Evolutionary conservation across 2,797 vertebrate species (phyloP).

Genomic region (Echeneis naucrates): DNA sequence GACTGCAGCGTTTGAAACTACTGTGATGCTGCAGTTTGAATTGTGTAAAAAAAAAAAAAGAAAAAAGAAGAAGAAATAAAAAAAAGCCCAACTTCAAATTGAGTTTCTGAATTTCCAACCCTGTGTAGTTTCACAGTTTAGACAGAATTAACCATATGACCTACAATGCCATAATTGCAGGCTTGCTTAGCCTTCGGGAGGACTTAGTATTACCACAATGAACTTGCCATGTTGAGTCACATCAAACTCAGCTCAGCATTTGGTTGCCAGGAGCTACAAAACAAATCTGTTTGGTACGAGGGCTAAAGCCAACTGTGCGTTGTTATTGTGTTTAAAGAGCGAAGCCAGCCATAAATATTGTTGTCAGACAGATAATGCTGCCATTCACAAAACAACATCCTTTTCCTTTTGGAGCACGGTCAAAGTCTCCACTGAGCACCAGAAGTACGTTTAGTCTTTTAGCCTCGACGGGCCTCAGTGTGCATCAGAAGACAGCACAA

Average conservation of each 20-base stretch:
- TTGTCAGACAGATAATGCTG: neutral
- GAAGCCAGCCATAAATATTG: constrained; percentile 22
- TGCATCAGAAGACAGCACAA: constrained; percentile 17
- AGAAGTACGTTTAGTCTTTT: constrained; percentile 51
- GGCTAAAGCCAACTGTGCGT: constrained; percentile 36
- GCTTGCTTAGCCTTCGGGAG: constrained; percentile 56
- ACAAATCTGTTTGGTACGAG: constrained; percentile 51
- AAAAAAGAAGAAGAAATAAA: no score
- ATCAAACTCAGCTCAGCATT: constrained; percentile 52
- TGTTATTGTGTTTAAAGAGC: constrained; percentile 46
- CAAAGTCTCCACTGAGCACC: constrained; percentile 35
- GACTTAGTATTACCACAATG: constrained; percentile 46
- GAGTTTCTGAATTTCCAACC: neutral
- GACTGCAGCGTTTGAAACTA: neutral
- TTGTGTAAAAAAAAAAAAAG: constrained; percentile 3
- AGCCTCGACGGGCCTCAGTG: constrained; percentile 29
- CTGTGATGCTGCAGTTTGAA: constrained; percentile 1
- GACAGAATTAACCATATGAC: constrained; percentile 37
- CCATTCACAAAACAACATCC: constrained; percentile 17
- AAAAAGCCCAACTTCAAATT: neutral
- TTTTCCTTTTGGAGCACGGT: constrained; percentile 5
- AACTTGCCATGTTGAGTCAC: constrained; percentile 59
- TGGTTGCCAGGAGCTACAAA: constrained; percentile 61
- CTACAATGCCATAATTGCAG: constrained; percentile 37
- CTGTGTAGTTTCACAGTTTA: constrained; percentile 1